Conservation (phyloP, 1,140 invertebrate species). For the Tribolium castaneum region DNA sequence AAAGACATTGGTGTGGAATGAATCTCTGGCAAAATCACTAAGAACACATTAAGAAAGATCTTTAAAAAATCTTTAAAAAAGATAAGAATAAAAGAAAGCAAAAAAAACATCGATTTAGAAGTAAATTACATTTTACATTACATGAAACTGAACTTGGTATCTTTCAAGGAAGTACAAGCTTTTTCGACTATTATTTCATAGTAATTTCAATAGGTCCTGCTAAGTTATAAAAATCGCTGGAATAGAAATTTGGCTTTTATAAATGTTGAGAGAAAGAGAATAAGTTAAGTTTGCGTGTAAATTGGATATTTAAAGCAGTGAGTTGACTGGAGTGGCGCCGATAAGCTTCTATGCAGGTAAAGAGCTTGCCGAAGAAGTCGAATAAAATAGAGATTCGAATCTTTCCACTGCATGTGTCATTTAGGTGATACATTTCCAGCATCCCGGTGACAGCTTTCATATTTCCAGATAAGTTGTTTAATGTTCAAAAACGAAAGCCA, state of each 20-base stretch:
- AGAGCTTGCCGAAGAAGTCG: background rate
- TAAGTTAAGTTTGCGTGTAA: background rate
- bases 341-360: background rate
- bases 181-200: too few relatives aligned
- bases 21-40: too few relatives aligned
- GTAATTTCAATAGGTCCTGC: too few relatives aligned
- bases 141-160: too few relatives aligned
- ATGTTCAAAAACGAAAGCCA: slow-evolving; percentile 10
- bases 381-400: slow-evolving; percentile 5
- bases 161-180: too few relatives aligned
- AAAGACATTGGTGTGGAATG: too few relatives aligned
- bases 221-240: too few relatives aligned
- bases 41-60: too few relatives aligned
- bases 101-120: too few relatives aligned
- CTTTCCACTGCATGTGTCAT: slow-evolving; percentile 29
- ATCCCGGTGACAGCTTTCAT: slow-evolving; percentile 38
- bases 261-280: background rate
- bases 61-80: too few relatives aligned
- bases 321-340: background rate
- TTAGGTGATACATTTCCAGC: slow-evolving; percentile 30
- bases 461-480: slow-evolving; percentile 34
- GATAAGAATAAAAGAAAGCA: too few relatives aligned
- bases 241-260: background rate
- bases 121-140: too few relatives aligned
- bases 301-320: background rate